Base-by-base conservation (phyloP, 2,888 invertebrate genomes). In the Drosophila mulleri region DNA sequence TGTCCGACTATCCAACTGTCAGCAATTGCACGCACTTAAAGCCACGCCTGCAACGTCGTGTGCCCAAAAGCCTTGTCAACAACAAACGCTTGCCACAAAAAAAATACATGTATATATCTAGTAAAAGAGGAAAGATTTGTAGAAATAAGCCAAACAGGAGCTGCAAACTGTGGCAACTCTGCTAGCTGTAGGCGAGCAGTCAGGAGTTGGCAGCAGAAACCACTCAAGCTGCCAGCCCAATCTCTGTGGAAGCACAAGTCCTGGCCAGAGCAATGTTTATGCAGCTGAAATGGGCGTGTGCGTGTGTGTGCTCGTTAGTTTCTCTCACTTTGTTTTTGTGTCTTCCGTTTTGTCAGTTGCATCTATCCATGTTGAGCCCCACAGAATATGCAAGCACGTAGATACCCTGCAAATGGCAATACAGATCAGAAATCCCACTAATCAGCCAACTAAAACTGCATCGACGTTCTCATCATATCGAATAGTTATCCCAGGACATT, bases 181-280 rank as follows among this genome's bases (percentile, higher is more conserved):
- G 58, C 20, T 2, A 58, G 42, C 59, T 59, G 44, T 11, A 26
- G 52, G 23, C 54, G 41, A 54, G 41, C 39, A 39, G 39, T 37
- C 54, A 54, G 45, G n/a, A 59, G 32, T 47, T 47, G 44, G 39
- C 52, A 29, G 69, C 57, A 53, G 52, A 63, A 57, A 64, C n/a
- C 64, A 53, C 73, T 71, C 65, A 47, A 47, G 59, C 45, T 59
- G 72, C 42, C 56, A 62, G 35, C 39, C 35, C 72, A 72, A 64
- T 72, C 50, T 70, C 50, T 62, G 62, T 14, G 18, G 48, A 32
- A 26, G 26, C 44, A 45, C 8, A 29, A 29, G 29, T 68, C 59
- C 59, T 68, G 47, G 52, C 64, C 72, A 73, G 74, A 67, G 56
- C 54, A 50, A 53, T 58, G 41, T 58, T 72, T 58, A 64, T 72